Conservation (phyloP, 2,888 invertebrate genomes). For the Tetragnatha montana region DNA sequence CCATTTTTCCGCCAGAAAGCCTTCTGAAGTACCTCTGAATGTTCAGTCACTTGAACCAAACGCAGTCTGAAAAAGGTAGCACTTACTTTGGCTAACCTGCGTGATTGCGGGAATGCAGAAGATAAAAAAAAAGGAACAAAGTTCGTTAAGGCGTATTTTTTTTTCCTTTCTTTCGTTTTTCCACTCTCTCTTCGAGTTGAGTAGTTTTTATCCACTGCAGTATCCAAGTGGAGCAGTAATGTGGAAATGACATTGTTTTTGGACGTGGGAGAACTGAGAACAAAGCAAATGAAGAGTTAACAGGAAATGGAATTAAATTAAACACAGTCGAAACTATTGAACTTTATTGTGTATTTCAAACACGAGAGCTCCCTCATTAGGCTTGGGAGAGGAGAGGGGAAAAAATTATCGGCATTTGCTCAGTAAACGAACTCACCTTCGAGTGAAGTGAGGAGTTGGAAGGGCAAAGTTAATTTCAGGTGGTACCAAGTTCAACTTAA, state of each 20-base stretch:
- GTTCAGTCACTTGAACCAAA: constrained; percentile 50
- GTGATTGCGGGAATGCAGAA: constrained; percentile 35
- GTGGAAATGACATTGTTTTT: constrained; percentile 62
- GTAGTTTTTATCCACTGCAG: constrained; percentile 23
- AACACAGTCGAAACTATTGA: constrained; percentile 47
- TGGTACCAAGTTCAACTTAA: not conserved
- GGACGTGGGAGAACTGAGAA: constrained; percentile 20
- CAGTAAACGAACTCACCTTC: constrained; percentile 33
- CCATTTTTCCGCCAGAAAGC: constrained; percentile 13
- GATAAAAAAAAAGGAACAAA: constrained; percentile 38
- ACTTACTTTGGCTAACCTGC: constrained; percentile 46
- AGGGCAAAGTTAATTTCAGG: constrained; percentile 20
- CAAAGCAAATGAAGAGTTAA: constrained; percentile 58
- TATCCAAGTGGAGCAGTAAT: constrained; percentile 32
- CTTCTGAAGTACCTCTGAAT: constrained; percentile 28
- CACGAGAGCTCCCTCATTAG: constrained; percentile 37
- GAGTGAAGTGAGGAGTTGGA: constrained; percentile 4
- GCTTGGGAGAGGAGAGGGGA: not conserved
- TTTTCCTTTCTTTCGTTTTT: constrained; percentile 7
- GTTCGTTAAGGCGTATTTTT: constrained; percentile 52
- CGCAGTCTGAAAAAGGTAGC: constrained; percentile 25
- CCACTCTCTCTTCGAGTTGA: constrained; percentile 16
- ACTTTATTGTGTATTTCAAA: constrained; percentile 57
- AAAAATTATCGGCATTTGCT: constrained; percentile 29
- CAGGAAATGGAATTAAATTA: constrained; percentile 59